Conservation (phyloP, 2,797 vertebrate genomes). For the Columba guinea region DNA sequence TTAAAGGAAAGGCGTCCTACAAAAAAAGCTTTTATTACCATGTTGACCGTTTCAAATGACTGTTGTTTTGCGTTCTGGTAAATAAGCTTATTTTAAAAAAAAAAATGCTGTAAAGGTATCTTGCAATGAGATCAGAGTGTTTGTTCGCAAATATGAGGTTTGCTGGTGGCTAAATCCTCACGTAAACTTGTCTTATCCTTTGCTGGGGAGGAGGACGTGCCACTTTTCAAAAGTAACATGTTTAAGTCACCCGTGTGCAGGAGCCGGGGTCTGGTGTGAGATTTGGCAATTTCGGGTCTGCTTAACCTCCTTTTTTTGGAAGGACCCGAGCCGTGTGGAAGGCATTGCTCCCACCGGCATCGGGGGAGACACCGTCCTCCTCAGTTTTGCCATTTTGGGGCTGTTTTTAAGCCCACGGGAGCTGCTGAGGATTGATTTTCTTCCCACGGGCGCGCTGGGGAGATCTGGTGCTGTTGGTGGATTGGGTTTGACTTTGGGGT, state of each 20-base stretch:
- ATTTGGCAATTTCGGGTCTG: background rate
- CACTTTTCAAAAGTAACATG: background rate
- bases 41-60: fast-evolving
- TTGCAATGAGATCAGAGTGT: background rate
- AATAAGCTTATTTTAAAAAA: background rate
- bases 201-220: background rate
- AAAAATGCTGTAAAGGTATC: background rate
- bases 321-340: background rate
- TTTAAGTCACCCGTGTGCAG: background rate
- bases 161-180: background rate
- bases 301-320: background rate
- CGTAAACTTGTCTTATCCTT: background rate
- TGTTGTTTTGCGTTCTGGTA: background rate
- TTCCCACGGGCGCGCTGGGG: background rate
- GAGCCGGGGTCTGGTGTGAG: background rate
- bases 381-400: background rate
- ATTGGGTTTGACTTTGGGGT: background rate
- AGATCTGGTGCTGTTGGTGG: background rate
- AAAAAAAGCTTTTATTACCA: background rate
- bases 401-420: background rate
- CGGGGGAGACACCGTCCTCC: fast-evolving
- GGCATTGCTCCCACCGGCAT: fast-evolving
- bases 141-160: background rate
- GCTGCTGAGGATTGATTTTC: background rate
- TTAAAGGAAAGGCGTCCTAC: background rate